Evolutionary conservation across 2,888 invertebrate species (phyloP).

Genomic region (Nephrotoma flavescens): DNA sequence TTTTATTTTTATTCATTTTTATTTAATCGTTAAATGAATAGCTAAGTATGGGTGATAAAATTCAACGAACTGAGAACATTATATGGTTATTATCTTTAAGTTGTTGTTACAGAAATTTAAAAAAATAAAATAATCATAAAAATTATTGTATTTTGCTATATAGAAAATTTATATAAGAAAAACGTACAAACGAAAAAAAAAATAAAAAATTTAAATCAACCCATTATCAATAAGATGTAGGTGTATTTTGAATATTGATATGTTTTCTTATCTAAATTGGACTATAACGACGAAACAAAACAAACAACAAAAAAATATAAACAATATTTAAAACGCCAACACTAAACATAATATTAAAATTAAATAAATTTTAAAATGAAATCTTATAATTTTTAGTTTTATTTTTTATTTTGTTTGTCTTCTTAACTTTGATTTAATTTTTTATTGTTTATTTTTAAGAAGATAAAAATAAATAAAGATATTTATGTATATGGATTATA

Average conservation of each 20-base stretch:
- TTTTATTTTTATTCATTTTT: too few relatives aligned
- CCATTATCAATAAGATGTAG: not conserved
- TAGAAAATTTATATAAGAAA: not conserved
- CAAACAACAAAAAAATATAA: not conserved
- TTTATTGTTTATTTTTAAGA: not conserved
- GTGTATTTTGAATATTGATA: not conserved
- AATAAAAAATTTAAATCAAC: not conserved
- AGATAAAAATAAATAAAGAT: not conserved
- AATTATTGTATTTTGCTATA: not conserved
- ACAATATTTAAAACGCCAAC: not conserved
- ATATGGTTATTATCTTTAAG: not conserved
- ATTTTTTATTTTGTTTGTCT: not conserved
- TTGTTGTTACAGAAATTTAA: not conserved
- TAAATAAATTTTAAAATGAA: not conserved
- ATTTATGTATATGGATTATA: not conserved
- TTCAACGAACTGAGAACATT: not conserved
- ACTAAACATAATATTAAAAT: not conserved
- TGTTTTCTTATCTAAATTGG: not conserved
- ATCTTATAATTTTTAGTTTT: not conserved
- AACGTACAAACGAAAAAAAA: not conserved
- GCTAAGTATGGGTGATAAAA: too few relatives aligned
- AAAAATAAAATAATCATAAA: not conserved
- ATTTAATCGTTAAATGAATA: too few relatives aligned
- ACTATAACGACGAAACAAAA: not conserved
- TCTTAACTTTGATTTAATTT: not conserved